Conservation (phyloP, 2,113 vertebrate genomes). For the Petromus typicus region DNA sequence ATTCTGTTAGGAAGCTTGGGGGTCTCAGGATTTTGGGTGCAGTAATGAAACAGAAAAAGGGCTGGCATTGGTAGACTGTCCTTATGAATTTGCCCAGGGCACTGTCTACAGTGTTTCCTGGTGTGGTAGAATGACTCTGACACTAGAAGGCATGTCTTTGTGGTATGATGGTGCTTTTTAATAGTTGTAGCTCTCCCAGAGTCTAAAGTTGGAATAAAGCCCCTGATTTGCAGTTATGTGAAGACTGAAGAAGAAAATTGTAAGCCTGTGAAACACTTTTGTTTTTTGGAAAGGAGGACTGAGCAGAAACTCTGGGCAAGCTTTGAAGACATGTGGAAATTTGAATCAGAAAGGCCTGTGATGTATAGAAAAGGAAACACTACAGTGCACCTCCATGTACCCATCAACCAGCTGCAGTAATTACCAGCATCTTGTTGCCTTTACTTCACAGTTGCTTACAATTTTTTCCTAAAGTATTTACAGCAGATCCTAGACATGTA, state of each 20-base stretch:
- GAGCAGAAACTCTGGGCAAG: constrained; percentile 26
- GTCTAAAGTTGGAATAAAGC: constrained; percentile 44
- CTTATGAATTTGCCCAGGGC: not conserved
- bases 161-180: not conserved
- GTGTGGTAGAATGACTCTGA: constrained; percentile 26
- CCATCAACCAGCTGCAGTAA: not conserved
- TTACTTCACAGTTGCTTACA: not conserved
- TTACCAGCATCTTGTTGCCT: not conserved
- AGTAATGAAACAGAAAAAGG: constrained; percentile 21
- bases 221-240: constrained; percentile 24
- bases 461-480: constrained; percentile 41
- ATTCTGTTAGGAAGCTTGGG: not conserved
- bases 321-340: constrained; percentile 43
- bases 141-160: not conserved
- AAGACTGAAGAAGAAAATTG: constrained; percentile 60
- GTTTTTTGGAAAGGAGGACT: not conserved
- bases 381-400: constrained; percentile 18
- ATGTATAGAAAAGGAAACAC: not conserved
- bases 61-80: not conserved
- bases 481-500: constrained; percentile 12
- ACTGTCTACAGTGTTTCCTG: not conserved
- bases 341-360: not conserved
- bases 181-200: not conserved
- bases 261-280: constrained; percentile 14
- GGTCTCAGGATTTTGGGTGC: not conserved